phyloP scores from a whole-genome alignment of 2,113 vertebrate species.

The Hypocryptadius cinnamomeus region DNA sequence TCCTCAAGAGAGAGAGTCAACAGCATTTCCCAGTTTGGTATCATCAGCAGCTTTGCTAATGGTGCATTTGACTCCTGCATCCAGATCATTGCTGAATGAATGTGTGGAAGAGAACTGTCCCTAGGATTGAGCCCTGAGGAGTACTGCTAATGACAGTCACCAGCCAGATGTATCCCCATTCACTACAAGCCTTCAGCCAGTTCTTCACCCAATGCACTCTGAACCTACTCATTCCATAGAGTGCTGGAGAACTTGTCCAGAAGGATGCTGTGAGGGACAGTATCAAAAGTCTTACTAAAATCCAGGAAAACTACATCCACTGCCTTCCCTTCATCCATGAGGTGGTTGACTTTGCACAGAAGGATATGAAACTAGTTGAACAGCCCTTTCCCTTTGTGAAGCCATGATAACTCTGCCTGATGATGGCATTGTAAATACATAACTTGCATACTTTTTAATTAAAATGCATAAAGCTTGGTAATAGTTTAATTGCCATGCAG shows the following conservation, averaged over 20 bases:
- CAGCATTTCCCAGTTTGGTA: background rate
- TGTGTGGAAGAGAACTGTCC: background rate
- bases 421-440: background rate
- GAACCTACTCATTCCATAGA: background rate
- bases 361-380: background rate
- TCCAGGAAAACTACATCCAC: background rate
- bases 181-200: background rate
- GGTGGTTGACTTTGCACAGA: background rate
- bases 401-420: background rate
- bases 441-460: background rate
- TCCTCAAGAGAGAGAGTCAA: background rate
- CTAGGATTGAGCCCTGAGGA: background rate
- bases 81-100: background rate
- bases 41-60: background rate
- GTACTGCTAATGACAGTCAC: accelerated
- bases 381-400: background rate
- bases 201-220: background rate
- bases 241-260: background rate
- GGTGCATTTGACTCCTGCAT: background rate
- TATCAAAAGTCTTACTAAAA: background rate
- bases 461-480: background rate
- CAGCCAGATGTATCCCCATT: background rate
- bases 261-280: background rate
- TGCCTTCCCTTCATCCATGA: background rate
- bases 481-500: background rate